phyloP scores from a whole-genome alignment of 2,797 vertebrate species.

The Streptopelia turtur region DNA sequence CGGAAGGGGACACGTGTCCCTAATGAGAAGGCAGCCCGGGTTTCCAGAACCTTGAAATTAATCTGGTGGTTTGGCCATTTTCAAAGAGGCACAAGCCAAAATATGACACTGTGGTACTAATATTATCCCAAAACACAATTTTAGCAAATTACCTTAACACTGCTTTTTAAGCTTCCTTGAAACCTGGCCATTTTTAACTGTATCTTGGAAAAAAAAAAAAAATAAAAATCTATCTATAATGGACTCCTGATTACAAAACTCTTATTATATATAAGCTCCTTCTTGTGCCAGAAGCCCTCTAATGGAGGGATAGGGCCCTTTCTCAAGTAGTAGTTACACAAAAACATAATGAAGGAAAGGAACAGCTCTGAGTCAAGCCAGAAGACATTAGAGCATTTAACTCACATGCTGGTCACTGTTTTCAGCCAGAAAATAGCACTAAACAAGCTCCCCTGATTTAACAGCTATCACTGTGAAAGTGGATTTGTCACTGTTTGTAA shows the following conservation, averaged over 20 bases:
- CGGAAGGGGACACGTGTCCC: neutral
- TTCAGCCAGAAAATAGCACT: neutral
- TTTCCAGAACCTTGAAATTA: neutral
- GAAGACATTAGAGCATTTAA: neutral
- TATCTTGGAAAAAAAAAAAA: too few species aligned
- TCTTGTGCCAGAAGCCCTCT: neutral
- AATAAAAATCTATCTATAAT: neutral
- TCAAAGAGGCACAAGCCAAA: neutral
- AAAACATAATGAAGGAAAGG: neutral
- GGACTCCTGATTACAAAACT: neutral
- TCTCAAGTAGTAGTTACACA: neutral
- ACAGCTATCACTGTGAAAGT: neutral
- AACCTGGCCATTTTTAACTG: neutral
- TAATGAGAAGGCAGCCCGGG: neutral
- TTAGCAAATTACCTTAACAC: neutral
- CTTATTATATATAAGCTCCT: neutral
- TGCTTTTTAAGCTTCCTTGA: neutral
- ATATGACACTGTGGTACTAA: neutral
- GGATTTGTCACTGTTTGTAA: neutral
- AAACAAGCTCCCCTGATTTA: neutral
- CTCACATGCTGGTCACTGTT: neutral
- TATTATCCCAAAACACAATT: neutral
- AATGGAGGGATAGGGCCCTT: neutral
- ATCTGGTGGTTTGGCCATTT: neutral
- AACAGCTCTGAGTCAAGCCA: neutral